phyloP scores from a whole-genome alignment of 1,140 invertebrate species.

The Macrocentrus cingulum region DNA sequence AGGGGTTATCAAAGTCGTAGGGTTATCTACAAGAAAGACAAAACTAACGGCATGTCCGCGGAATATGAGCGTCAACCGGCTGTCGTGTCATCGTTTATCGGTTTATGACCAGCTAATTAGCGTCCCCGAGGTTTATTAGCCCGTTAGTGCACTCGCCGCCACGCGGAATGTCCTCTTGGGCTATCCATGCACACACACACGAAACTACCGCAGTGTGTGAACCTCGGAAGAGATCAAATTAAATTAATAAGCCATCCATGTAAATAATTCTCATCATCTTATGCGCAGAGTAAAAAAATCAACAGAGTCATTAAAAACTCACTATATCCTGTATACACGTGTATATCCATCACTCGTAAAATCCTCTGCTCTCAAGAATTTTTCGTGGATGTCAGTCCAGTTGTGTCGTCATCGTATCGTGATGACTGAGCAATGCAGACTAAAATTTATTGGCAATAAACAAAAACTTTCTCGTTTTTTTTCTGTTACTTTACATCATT shows the following conservation, averaged over 20 bases:
- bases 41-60: constrained; percentile 53
- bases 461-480: too few species aligned
- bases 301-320: constrained; percentile 7
- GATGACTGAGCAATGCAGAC: too few species aligned
- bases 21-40: constrained; percentile 53
- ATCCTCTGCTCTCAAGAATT: too few species aligned
- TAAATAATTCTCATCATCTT: constrained; percentile 7
- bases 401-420: too few species aligned
- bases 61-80: constrained; percentile 43
- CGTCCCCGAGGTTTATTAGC: constrained; percentile 36
- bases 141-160: constrained; percentile 26
- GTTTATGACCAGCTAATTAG: constrained; percentile 58
- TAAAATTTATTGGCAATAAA: too few species aligned
- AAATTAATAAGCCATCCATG: constrained; percentile 18
- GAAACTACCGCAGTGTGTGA: background rate
- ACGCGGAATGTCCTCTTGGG: constrained; percentile 6
- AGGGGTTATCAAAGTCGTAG: background rate
- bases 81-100: constrained; percentile 54
- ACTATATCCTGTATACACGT: background rate
- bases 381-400: too few species aligned
- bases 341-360: too few species aligned
- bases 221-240: constrained; percentile 8
- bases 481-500: too few species aligned
- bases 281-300: background rate
- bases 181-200: background rate